Percentiles rank a stretch among this genome's conserved stretches.
Conservation (phyloP, 2,797 vertebrate species). For the Carcharodon carcharias region DNA sequence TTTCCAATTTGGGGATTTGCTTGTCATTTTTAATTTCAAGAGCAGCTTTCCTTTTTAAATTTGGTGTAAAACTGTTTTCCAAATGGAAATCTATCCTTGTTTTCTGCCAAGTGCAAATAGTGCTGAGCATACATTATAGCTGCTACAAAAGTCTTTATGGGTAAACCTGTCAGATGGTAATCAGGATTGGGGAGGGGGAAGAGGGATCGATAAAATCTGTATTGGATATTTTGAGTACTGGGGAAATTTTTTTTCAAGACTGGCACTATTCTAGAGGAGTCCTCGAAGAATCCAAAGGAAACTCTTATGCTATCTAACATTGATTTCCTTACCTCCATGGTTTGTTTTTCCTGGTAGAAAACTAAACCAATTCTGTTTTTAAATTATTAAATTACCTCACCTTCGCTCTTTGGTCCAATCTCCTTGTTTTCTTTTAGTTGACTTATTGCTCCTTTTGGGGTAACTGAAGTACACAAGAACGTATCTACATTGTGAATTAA, state of each 20-base stretch:
- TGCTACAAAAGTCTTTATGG: background rate
- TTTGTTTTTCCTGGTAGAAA: background rate
- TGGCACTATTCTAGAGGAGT: background rate
- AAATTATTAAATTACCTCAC: conserved; percentile 8
- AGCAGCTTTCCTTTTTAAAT: conserved; percentile 8
- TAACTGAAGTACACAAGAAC: background rate
- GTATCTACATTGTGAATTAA: background rate
- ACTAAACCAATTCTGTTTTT: background rate
- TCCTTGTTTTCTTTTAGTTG: background rate
- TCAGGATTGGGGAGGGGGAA: background rate
- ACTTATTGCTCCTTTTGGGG: background rate
- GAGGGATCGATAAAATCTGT: background rate
- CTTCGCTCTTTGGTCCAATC: background rate
- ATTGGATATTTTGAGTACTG: background rate
- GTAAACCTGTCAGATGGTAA: background rate
- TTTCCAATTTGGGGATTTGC: background rate
- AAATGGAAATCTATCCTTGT: background rate
- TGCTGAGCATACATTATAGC: conserved; percentile 1
- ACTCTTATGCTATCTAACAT: background rate
- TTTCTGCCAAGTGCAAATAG: background rate
- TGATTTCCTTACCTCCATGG: background rate
- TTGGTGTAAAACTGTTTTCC: background rate
- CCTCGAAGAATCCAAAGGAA: background rate
- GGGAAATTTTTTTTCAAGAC: background rate
- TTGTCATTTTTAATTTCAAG: background rate